Evolutionary conservation across 2,113 vertebrate genomes (phyloP).

Genomic region (Centropus unirufus): DNA sequence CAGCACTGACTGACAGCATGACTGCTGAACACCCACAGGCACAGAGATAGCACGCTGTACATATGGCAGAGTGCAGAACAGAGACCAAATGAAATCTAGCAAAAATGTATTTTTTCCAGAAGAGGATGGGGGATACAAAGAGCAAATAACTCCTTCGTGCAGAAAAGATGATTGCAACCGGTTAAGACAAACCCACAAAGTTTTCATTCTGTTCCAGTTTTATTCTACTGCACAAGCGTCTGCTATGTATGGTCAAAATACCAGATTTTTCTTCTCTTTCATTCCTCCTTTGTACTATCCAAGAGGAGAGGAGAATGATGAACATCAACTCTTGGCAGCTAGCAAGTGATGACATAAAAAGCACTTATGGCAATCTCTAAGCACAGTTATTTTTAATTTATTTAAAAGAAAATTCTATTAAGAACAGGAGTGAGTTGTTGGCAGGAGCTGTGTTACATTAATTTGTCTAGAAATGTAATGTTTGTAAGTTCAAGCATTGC

Average conservation of each 20-base stretch:
- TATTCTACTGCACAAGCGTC: slow-evolving; percentile 19
- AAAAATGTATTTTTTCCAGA: background rate
- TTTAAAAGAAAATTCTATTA: slow-evolving; percentile 28
- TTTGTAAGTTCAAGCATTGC: background rate
- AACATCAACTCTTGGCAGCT: slow-evolving; percentile 37
- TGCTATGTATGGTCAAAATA: background rate
- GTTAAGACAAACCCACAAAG: background rate
- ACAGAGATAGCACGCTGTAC: background rate
- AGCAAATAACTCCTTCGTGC: background rate
- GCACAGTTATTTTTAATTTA: slow-evolving; percentile 30
- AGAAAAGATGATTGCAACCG: background rate
- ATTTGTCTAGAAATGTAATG: background rate
- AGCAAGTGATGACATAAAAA: slow-evolving; percentile 23
- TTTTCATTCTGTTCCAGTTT: background rate
- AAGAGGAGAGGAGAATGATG: background rate
- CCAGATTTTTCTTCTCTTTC: slow-evolving; percentile 13
- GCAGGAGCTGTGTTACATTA: background rate
- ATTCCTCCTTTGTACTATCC: too few relatives aligned
- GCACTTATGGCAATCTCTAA: slow-evolving; percentile 27
- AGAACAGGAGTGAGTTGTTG: slow-evolving; percentile 10
- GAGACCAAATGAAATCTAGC: background rate
- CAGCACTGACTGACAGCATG: slow-evolving; percentile 46
- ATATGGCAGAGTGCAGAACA: slow-evolving; percentile 19
- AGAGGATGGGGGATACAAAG: background rate
- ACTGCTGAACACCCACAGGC: slow-evolving; percentile 26